Evolutionary conservation across 2,888 invertebrate species (phyloP), one percentile per base, ranked within the genome.

Genomic region (Agriopis aurantiaria): DNA sequence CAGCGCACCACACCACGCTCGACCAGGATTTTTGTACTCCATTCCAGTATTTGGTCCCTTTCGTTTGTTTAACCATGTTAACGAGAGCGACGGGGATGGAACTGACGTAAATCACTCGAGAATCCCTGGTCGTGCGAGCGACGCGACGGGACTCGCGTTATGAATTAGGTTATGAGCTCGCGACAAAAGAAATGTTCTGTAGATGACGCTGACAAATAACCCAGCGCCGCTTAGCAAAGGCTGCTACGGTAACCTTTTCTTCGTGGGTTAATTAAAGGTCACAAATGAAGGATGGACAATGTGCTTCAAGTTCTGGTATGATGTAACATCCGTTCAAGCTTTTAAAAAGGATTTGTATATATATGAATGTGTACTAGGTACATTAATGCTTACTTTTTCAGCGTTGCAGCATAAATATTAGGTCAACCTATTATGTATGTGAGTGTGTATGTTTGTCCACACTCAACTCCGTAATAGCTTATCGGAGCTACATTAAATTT

Each of bases 191-290:
- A 89, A 81, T 82, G 80, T 81, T 79, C 78, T 84, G 84, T 74
- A 82, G 81, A 83, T 82, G 89, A 89, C 86, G 83, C 82, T 82
- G 86, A 90, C 82, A 83, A 88, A 89, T 88, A 75, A 82, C 75
- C 79, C 71, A 60, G 73, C 80, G 81, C 74, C 81, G 79, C 80
- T 82, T 77, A 81, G 75, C 79, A 76, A 78, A 74, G 73, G 80
- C 80, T 79, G 70, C 55, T 53, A 58, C 75, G 75, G 77, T 74
- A 76, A 74, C 78, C 75, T 85, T 80, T 80, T 82, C 80, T 80
- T 73, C 74, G 73, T 71, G 74, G 72, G 73, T 76, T 85, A 85
- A 85, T 85, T 85, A 84, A 76, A 77, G 73, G 70, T 74, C 78
- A 80, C 75, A 67, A 68, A 69, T 62, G 56, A 64, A 58, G 53